phyloP scores from a whole-genome alignment of 1,140 invertebrate genomes.

The Pachypeltis micranthus region DNA sequence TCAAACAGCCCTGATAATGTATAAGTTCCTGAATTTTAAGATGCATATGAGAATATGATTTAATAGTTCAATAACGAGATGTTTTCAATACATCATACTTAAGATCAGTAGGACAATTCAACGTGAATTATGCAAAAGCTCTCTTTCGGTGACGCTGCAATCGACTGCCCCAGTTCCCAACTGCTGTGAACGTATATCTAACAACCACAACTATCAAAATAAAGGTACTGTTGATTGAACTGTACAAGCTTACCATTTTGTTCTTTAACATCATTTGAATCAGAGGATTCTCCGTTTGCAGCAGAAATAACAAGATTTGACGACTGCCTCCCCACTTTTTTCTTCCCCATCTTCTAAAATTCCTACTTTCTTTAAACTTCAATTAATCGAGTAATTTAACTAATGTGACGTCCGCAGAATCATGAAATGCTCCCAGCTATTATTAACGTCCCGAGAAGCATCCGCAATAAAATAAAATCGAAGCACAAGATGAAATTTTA shows the following conservation, averaged over 20 bases:
- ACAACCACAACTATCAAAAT: background rate
- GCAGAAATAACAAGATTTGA: background rate
- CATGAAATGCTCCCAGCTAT: too few species aligned
- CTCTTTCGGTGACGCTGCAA: background rate
- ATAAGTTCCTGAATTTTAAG: background rate
- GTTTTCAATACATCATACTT: background rate
- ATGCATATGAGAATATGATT: background rate
- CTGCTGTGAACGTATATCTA: too few species aligned
- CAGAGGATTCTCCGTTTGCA: slow-evolving; percentile 14
- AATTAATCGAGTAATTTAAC: too few species aligned
- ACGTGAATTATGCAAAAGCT: background rate
- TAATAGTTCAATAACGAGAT: background rate
- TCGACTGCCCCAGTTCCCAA: background rate
- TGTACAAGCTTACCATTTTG: background rate
- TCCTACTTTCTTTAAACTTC: too few species aligned
- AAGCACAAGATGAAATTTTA: too few species aligned
- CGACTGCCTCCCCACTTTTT: background rate
- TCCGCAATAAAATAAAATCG: too few species aligned
- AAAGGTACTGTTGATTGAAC: background rate
- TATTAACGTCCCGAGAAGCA: too few species aligned
- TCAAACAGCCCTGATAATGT: background rate
- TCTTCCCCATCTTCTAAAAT: too few species aligned
- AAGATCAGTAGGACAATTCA: background rate
- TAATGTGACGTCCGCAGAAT: too few species aligned
- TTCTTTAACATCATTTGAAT: slow-evolving; percentile 12